These are phyloP conservation scores for Accipiter cooperii DNA, from an alignment of 2,113 vertebrate genomes.

Conservation along the genomic window DNA sequence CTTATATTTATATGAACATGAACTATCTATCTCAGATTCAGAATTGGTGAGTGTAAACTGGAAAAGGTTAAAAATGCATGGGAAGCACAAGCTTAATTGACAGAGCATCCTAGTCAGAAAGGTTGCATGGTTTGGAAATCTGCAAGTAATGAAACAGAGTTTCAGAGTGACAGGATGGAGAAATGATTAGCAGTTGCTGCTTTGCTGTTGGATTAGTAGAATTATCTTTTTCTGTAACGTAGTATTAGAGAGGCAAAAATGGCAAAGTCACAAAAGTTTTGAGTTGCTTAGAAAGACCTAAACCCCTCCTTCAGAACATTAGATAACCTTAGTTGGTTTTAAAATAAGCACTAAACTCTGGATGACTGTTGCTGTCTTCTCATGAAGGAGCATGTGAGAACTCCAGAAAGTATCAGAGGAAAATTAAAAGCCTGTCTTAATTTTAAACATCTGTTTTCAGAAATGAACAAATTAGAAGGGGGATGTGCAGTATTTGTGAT, in stretches of 20 bases:
- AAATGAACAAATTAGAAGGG: slow-evolving; percentile 11
- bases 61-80: neutral
- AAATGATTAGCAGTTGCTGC: neutral
- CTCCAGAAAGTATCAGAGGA: neutral
- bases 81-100: neutral
- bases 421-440: slow-evolving; percentile 17
- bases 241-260: neutral
- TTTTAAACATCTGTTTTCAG: slow-evolving; percentile 60
- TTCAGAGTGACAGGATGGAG: neutral
- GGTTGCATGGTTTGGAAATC: neutral
- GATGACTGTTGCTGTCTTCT: neutral
- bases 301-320: neutral
- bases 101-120: neutral
- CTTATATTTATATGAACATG: neutral
- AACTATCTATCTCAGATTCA: neutral
- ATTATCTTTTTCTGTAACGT: neutral
- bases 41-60: neutral
- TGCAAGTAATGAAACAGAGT: neutral
- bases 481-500: neutral
- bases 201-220: neutral
- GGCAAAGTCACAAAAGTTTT: neutral
- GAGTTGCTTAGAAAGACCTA: neutral
- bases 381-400: neutral
- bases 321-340: neutral
- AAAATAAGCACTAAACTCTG: neutral